These are phyloP conservation scores for Neomonachus schauinslandi DNA, from an alignment of 2,113 vertebrate genomes.

Conservation along the genomic window DNA sequence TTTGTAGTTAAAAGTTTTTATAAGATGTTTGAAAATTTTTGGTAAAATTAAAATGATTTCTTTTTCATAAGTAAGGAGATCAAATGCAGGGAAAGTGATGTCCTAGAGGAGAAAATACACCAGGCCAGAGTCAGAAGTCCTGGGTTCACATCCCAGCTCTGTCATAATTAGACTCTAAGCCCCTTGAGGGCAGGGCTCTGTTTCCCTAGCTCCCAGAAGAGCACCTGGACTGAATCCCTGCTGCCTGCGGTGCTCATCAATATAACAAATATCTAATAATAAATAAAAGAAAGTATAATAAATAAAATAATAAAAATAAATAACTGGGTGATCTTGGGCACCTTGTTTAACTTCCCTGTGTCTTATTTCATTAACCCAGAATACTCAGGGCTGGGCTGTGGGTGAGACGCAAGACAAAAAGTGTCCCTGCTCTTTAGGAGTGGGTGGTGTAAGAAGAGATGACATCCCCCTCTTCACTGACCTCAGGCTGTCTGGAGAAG, in stretches of 20 bases:
- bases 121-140: neutral
- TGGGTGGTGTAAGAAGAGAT: neutral
- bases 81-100: neutral
- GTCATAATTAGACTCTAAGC: neutral
- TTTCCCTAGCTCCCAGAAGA: neutral
- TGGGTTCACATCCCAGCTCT: neutral
- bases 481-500: too few relatives aligned
- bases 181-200: neutral
- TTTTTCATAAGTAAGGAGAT: slow-evolving; percentile 15
- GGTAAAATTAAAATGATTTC: neutral
- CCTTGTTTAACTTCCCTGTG: neutral
- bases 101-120: neutral
- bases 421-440: neutral
- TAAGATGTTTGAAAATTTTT: neutral
- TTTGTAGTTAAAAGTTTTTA: neutral
- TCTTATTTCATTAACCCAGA: neutral
- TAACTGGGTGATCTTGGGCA: neutral
- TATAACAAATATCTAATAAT: neutral
- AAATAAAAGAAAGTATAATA: neutral
- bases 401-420: neutral
- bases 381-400: neutral
- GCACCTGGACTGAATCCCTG: neutral
- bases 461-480: fast-evolving
- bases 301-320: neutral
- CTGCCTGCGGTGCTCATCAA: neutral